These are phyloP conservation scores for Tethea ocularis DNA, from an alignment of 2,888 invertebrate genomes.

Conservation along the genomic window DNA sequence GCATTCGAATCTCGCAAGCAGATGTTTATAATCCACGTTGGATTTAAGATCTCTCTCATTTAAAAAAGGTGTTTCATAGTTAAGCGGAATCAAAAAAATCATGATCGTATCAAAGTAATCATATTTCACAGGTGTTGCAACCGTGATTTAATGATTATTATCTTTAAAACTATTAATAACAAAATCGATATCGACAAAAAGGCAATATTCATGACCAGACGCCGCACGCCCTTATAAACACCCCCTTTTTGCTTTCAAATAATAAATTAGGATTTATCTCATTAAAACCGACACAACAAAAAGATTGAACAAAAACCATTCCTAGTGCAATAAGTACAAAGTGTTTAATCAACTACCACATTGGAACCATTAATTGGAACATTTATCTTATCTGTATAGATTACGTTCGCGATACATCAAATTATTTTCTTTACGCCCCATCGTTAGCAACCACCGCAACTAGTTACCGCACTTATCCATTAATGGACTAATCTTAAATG, in stretches of 20 bases:
- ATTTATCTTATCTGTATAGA: neutral
- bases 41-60: too few species aligned
- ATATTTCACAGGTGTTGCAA: neutral
- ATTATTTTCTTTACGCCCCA: conserved; percentile 6
- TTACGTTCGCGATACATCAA: conserved; percentile 1
- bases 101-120: too few species aligned
- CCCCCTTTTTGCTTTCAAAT: conserved; percentile 1
- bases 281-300: neutral
- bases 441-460: neutral
- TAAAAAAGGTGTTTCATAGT: too few species aligned
- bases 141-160: neutral
- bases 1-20: conserved; percentile 9
- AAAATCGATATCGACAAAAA: neutral
- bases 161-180: neutral
- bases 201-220: neutral
- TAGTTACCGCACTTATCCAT: neutral
- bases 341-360: neutral
- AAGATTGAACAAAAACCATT: neutral
- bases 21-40: neutral
- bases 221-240: neutral
- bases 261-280: neutral
- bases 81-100: neutral
- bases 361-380: conserved; percentile 4
- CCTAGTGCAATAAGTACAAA: neutral
- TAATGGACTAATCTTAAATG: conserved; percentile 5